phyloP scores from a whole-genome alignment of 23 tunicate species.

The Phallusia fumigata region DNA sequence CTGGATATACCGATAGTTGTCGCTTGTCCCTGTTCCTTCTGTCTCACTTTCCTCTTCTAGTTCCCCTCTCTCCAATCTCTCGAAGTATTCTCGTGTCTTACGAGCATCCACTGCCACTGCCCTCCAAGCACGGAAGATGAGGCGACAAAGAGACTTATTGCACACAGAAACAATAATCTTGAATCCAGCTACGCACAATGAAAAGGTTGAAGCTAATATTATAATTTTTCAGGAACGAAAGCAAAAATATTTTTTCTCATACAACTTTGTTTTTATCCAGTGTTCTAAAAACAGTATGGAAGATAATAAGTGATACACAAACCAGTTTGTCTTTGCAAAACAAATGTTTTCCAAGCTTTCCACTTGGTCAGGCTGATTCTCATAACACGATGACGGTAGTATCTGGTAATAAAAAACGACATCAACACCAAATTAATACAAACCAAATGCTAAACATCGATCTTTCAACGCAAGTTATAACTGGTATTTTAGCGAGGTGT shows the following conservation, averaged over 20 bases:
- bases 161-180: conserved; percentile 41
- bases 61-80: conserved; percentile 86
- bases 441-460: too few relatives aligned
- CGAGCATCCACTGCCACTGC: conserved; percentile 80
- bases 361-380: conserved; percentile 47
- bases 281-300: too few relatives aligned
- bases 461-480: too few relatives aligned
- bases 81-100: conserved; percentile 89
- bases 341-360: conserved; percentile 80
- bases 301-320: conserved; percentile 8
- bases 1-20: conserved; percentile 44
- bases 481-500: too few relatives aligned
- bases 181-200: conserved; percentile 80
- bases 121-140: conserved; percentile 73
- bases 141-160: conserved; percentile 52
- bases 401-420: conserved; percentile 49
- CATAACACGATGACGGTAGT: conserved; percentile 61
- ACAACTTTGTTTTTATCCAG: too few relatives aligned
- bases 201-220: too few relatives aligned
- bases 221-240: too few relatives aligned
- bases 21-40: conserved; percentile 30
- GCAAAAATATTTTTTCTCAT: too few relatives aligned
- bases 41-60: conserved; percentile 69
- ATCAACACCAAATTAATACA: too few relatives aligned
- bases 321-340: conserved; percentile 62